These are phyloP conservation scores for Girardia tigrina DNA, from an alignment of 2,888 invertebrate species.

Conservation along the genomic window DNA sequence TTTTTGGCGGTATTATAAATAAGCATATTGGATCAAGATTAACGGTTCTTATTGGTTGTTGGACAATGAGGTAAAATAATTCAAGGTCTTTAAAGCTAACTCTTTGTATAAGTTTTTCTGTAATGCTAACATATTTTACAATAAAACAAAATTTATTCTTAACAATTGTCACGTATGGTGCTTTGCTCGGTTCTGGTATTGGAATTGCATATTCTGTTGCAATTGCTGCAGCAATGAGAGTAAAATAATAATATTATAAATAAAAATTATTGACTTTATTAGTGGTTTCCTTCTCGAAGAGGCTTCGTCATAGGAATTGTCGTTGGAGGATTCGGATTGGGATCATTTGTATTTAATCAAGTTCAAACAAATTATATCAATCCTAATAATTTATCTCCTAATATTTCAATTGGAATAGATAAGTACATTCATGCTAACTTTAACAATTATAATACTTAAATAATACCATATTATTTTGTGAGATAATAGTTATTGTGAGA, in stretches of 20 bases:
- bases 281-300: background rate
- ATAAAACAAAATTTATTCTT: background rate
- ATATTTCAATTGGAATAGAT: background rate
- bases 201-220: background rate
- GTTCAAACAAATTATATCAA: background rate
- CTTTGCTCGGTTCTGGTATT: background rate
- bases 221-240: background rate
- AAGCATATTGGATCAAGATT: background rate
- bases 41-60: background rate
- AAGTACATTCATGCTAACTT: no score
- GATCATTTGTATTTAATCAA: background rate
- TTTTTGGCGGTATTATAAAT: background rate
- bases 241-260: background rate
- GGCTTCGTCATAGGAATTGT: background rate
- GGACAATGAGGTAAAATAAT: background rate
- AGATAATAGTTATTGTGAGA: no score
- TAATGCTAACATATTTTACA: slow-evolving; percentile 5
- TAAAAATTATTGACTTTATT: background rate
- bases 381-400: background rate
- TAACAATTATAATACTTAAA: no score
- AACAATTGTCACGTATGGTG: background rate
- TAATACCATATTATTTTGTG: no score
- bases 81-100: background rate
- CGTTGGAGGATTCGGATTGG: background rate
- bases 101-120: background rate